Conservation (phyloP, 1,140 invertebrate genomes). For the Steinernema feltiae region DNA sequence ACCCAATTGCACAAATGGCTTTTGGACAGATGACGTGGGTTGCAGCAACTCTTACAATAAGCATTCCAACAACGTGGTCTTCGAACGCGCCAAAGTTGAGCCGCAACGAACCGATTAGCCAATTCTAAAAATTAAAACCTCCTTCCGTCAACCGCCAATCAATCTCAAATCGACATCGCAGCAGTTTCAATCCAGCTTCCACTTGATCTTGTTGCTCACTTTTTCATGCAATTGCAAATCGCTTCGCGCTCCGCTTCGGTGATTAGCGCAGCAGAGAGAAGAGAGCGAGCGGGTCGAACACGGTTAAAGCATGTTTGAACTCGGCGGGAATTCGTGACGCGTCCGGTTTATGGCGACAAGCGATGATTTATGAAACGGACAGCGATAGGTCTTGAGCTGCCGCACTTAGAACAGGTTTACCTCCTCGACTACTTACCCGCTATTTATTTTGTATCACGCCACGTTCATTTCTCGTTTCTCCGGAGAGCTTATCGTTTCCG, state of each 20-base stretch:
- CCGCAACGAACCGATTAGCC: too few relatives aligned
- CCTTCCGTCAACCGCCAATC: background rate
- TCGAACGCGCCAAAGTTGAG: too few relatives aligned
- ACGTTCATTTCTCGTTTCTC: background rate
- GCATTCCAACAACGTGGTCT: too few relatives aligned
- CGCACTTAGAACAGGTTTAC: background rate
- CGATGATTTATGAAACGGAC: slow-evolving; percentile 4
- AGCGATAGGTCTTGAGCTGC: background rate
- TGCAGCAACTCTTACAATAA: too few relatives aligned
- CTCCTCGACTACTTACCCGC: background rate
- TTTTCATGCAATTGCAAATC: background rate
- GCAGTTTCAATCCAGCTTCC: background rate
- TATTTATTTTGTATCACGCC: background rate
- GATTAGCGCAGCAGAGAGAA: background rate
- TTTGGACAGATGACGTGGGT: too few relatives aligned
- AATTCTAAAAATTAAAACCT: too few relatives aligned
- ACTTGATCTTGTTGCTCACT: background rate
- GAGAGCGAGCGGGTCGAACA: slow-evolving; percentile 9
- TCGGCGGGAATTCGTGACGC: slow-evolving; percentile 8
- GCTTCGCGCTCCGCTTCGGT: background rate
- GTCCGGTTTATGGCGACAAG: background rate
- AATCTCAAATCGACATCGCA: background rate
- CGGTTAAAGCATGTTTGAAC: background rate
- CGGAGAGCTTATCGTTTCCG: background rate
- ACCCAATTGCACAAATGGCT: too few relatives aligned